These are phyloP conservation scores for Crenichthys baileyi DNA, from an alignment of 2,797 vertebrate genomes.

Conservation along the genomic window DNA sequence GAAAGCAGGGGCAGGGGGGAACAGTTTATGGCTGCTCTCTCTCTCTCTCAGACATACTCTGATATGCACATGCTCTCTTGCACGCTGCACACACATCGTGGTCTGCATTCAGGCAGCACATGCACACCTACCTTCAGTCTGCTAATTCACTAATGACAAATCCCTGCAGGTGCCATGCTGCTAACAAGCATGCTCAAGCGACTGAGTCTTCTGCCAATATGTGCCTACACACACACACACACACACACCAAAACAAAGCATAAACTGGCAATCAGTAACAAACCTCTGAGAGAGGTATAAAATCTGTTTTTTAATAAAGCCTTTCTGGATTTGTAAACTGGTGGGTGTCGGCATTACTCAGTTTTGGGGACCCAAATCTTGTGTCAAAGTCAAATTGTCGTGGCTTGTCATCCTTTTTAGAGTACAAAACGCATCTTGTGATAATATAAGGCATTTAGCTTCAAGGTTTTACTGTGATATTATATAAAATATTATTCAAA, in stretches of 20 bases:
- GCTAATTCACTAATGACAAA: conserved; percentile 49
- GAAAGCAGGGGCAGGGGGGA: conserved; percentile 23
- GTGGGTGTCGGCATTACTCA: not conserved
- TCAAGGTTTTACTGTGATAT: not conserved
- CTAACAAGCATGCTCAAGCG: conserved; percentile 43
- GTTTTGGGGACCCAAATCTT: not conserved
- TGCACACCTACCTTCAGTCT: conserved; percentile 45
- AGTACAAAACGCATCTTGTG: not conserved
- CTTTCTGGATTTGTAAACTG: conserved; percentile 30
- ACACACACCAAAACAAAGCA: not conserved
- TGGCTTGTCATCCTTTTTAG: not conserved
- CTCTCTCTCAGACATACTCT: conserved; percentile 8
- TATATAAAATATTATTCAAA: not conserved
- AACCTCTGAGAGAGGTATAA: not conserved
- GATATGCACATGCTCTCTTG: not conserved
- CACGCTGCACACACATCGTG: conserved; percentile 13
- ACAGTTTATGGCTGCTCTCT: conserved; percentile 12
- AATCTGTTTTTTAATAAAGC: conserved; percentile 17
- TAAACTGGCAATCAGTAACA: conserved; percentile 4
- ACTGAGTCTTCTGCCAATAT: conserved; percentile 25
- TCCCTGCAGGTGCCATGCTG: conserved; percentile 37
- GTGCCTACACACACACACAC: conserved; percentile 9
- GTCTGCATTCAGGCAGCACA: conserved; percentile 36
- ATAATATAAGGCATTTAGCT: not conserved
- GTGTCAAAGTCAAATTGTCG: not conserved